A percentile compares a stretch with the other conserved stretches of the same genome.
Evolutionary conservation across 1,140 invertebrate genomes (phyloP).

Genomic region (Euwallacea fornicatus): DNA sequence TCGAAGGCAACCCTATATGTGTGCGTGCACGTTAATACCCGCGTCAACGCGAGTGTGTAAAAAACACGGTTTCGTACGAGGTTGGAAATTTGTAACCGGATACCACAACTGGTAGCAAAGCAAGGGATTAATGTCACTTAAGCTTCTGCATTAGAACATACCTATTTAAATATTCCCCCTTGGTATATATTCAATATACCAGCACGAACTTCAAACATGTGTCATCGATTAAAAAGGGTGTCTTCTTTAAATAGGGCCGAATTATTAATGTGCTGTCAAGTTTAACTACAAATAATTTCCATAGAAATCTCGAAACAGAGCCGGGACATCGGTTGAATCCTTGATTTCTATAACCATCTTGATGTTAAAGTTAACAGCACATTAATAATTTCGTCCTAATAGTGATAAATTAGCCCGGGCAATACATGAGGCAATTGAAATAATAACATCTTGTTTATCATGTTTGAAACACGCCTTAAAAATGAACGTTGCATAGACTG

Average conservation of each 20-base stretch:
- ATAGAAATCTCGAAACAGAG: too few species aligned
- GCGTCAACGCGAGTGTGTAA: slow-evolving; percentile 14
- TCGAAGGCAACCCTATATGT: slow-evolving; percentile 19
- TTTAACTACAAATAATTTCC: too few species aligned
- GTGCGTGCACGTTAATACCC: slow-evolving; percentile 18
- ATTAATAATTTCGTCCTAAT: too few species aligned
- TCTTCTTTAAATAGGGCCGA: neutral
- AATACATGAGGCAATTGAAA: too few species aligned
- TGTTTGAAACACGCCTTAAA: too few species aligned
- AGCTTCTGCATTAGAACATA: slow-evolving; percentile 22
- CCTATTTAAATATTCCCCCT: slow-evolving; percentile 16
- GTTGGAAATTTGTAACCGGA: slow-evolving; percentile 21
- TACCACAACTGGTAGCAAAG: slow-evolving; percentile 17
- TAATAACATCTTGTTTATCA: too few species aligned
- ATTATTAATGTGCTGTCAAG: neutral
- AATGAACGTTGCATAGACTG: too few species aligned
- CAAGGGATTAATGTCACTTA: slow-evolving; percentile 18
- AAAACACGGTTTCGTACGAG: slow-evolving; percentile 18
- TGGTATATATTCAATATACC: neutral
- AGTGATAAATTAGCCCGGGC: too few species aligned
- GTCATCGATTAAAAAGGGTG: slow-evolving; percentile 7
- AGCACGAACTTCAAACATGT: slow-evolving; percentile 1
- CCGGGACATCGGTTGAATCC: too few species aligned
- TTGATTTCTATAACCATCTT: too few species aligned
- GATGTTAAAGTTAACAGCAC: too few species aligned